Evolutionary conservation across 2,113 vertebrate genomes (phyloP), one percentile per base, ranked within the genome.

Genomic region (Delphinapterus leucas): DNA sequence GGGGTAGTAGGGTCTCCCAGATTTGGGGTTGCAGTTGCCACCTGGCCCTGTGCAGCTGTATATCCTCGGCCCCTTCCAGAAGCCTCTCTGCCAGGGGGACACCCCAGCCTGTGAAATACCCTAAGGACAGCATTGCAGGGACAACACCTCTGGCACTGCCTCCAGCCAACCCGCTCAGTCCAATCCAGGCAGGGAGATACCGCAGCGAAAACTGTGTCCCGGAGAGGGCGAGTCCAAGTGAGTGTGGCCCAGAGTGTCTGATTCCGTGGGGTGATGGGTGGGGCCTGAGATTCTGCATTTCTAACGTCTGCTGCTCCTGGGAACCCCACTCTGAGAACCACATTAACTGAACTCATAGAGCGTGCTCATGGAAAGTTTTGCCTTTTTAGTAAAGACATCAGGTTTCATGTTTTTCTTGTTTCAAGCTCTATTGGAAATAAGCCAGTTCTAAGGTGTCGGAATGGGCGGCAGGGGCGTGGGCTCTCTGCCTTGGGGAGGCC

Each of bases 341-440:
- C 73, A 1, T 26, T 21, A 38, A 25, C 41, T 2, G n/a, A 60
- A 21, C 18, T 2, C 6, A 0, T 5, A 31, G 28, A 0, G 0
- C 0, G 0, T 1, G 70, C 49, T 87, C 95, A 2, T 2, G 47
- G 55, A 1, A 23, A 11, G 2, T 2, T 25, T 55, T 17, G 23
- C 25, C 31, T 63, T 25, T 84, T n/a, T 20, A 47, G 58, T 10
- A 25, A 58, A 8, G 67, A 38, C 26, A 7, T 49, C 20, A 17
- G 53, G 7, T 41, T 21, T 77, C 20, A 0, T 5, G 26, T 20
- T 26, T 63, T 70, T 31, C 41, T 44, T 1, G 31, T 7, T 53
- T 28, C 65, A 21, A 28, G 38, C 20, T 53, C 38, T 55, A 11
- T 21, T 2, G 15, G 79, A 65, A 44, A n/a, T 21, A 31, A 41